Evolutionary conservation across 2,797 vertebrate genomes (phyloP).

Genomic region (Fistularia commersonii): DNA sequence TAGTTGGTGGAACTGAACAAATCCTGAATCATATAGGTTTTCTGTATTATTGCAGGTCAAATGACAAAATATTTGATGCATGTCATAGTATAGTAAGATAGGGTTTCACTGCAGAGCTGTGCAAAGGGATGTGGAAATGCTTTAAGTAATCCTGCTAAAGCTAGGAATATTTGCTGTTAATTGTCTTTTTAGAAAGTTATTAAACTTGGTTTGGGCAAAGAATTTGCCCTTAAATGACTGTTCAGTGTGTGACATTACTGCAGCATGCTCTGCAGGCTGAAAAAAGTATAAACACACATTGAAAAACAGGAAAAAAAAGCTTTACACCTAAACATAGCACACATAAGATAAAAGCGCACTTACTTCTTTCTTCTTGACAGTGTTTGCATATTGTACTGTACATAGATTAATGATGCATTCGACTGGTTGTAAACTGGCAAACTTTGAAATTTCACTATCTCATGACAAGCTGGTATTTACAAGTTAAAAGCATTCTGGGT

Average conservation of each 20-base stretch:
- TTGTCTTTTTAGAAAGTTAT: constrained; percentile 2
- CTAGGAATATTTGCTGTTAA: no score
- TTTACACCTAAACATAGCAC: constrained; percentile 51
- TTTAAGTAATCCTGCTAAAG: no score
- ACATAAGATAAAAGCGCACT: constrained; percentile 41
- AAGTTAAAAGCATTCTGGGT: constrained; percentile 52
- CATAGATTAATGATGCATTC: constrained; percentile 62
- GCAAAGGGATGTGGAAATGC: background rate
- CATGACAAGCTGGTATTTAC: constrained; percentile 38
- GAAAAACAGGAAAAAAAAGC: constrained; percentile 40
- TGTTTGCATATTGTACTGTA: constrained; percentile 75
- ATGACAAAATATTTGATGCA: no score
- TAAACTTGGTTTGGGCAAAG: constrained; percentile 17
- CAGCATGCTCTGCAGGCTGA: constrained; percentile 32
- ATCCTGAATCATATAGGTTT: background rate
- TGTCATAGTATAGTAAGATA: no score
- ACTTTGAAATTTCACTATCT: constrained; percentile 37
- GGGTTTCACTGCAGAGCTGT: background rate
- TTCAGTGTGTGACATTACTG: constrained; percentile 21
- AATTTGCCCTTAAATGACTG: constrained; percentile 3
- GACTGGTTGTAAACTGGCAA: constrained; percentile 66
- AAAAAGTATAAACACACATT: constrained; percentile 21
- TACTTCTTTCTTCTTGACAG: constrained; percentile 52
- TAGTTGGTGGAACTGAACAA: background rate
- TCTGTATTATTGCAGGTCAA: no score